Evolutionary conservation across 2,113 vertebrate species (phyloP).

Genomic region (Phalacrocorax brasilianus): DNA sequence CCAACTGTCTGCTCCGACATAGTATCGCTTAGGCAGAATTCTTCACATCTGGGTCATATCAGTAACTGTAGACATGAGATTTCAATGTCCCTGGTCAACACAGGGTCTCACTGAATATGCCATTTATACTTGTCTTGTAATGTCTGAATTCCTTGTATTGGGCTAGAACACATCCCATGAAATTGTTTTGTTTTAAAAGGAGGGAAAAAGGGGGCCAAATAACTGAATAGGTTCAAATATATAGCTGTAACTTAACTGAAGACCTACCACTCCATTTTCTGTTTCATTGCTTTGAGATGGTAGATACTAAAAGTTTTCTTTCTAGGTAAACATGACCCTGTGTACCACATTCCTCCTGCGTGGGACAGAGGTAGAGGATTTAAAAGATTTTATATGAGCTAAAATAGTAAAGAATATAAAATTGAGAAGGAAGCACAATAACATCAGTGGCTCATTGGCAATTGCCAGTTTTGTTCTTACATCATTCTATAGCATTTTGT

Average conservation of each 20-base stretch:
- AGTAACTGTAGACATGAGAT: neutral
- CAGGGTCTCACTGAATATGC: neutral
- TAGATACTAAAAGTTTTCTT: neutral
- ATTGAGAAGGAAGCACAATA: neutral
- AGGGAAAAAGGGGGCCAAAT: neutral
- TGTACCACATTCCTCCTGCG: neutral
- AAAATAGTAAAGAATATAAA: neutral
- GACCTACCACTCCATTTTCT: neutral
- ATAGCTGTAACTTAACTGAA: neutral
- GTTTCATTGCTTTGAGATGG: neutral
- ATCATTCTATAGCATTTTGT: neutral
- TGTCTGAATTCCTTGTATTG: neutral
- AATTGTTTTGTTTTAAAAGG: neutral
- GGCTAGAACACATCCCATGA: neutral
- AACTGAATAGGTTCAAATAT: neutral
- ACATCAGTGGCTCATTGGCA: accelerated
- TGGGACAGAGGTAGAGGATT: neutral
- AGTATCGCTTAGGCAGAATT: neutral
- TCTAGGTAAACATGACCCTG: neutral
- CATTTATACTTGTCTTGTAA: neutral
- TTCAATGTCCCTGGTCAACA: neutral
- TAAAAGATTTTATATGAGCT: neutral
- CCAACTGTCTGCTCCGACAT: neutral
- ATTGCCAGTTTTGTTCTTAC: neutral
- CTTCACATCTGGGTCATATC: neutral